Conservation (phyloP, 2,888 invertebrate species). For the Tachina fera region DNA sequence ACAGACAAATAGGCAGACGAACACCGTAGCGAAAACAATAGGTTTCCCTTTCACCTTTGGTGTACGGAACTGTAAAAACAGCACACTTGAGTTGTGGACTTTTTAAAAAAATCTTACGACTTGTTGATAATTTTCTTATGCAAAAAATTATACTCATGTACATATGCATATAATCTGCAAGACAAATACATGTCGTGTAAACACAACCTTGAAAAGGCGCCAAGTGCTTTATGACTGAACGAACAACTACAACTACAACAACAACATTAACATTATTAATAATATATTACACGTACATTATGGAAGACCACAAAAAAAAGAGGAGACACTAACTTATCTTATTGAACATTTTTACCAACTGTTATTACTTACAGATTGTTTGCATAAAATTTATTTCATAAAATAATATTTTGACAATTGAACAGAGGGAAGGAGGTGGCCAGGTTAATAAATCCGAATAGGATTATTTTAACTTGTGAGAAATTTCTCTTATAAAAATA, state of each 20-base stretch:
- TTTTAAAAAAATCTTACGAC: too few species aligned
- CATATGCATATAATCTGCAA: not conserved
- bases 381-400: slow-evolving; percentile 59
- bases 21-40: too few species aligned
- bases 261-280: slow-evolving; percentile 20
- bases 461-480: too few species aligned
- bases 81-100: too few species aligned
- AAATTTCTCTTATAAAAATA: too few species aligned
- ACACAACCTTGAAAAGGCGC: slow-evolving; percentile 41
- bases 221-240: slow-evolving; percentile 60
- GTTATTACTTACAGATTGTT: slow-evolving; percentile 64
- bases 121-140: not conserved
- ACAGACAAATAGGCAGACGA: too few species aligned
- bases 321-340: slow-evolving; percentile 36
- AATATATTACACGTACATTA: slow-evolving; percentile 3
- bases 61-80: too few species aligned
- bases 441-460: not conserved
- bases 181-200: not conserved
- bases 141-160: too few species aligned
- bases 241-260: slow-evolving; percentile 22
- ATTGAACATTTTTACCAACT: slow-evolving; percentile 54
- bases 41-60: too few species aligned
- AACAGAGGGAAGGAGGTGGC: not conserved
- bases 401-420: slow-evolving; percentile 47
- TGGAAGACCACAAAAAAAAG: slow-evolving; percentile 21